Evolutionary conservation across 2,113 vertebrate genomes (phyloP), one percentile per base, ranked within the genome.

Genomic region (Corydoras sp.): DNA sequence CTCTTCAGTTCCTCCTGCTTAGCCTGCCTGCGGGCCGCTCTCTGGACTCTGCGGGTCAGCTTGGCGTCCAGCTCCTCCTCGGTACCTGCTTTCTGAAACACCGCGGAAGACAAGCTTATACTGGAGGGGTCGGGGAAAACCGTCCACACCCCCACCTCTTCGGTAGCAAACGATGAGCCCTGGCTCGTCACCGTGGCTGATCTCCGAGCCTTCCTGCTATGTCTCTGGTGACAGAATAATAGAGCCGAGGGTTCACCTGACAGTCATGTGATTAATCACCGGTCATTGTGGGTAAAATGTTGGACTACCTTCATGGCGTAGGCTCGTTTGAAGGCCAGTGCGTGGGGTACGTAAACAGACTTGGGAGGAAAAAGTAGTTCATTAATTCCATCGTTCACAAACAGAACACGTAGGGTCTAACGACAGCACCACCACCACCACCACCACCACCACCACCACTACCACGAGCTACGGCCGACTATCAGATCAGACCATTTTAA

Each of bases 1-100:
- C 96, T 91, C 84, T 95, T 95, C 0, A 98, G 90, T 62, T 97
- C 92, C 29, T 98, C 93, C 54, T 94, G 92, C 81, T 95, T 97
- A 82, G 93, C 95, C 51, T 94, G 95, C 69, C 91, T 91, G 31
- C 93, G 86, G 0, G 92, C 93, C 0, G 90, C 93, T 79, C 90
- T 94, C 82, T 95, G 94, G 0, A 96, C 93, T 0, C 93, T 82
- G 48, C 90, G 88, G 0, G 94, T 95, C 78, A 95, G 88, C 78
- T 90, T 93, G 76, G 91, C 81, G 0, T 90, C 95, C 73, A 95
- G 89, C 58, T 94, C 91, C 58, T 93, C 91, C 6, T 93, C 90
- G 0, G 89, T 92, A 81, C 84, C 81, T 56, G 86, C 82, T 83
- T 88, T 89, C 79, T 92, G 89, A 85, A 90, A 89, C 62, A 88